Evolutionary conservation across 2,888 invertebrate species (phyloP), one percentile per base, ranked within the genome.

Genomic region (Pyralis farinalis): DNA sequence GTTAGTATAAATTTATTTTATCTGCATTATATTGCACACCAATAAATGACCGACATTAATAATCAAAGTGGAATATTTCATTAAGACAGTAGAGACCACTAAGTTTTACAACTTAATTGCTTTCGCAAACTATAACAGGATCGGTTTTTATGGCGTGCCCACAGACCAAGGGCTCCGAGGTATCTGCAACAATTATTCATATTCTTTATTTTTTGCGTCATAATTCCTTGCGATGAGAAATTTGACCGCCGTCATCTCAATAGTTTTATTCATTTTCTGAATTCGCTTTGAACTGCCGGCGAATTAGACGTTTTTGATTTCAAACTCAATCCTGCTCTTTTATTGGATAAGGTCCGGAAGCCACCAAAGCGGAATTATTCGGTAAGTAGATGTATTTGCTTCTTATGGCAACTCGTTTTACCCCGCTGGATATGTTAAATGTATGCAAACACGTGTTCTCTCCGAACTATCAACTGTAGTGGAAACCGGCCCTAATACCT

Each of bases 21-120:
- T 60, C 55, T 57, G 53, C 62, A 57, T 71, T 72, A 72, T 74
- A 77, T 66, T 58, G 63, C 64, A 54, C 55, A 46, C 49, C 69
- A 77, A 76, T 79, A 80, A 78, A 80, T 65, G 67, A 51, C 64
- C 63, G 63, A 67, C 73, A 75, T 79, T 78, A 78, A 80, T 79
- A 76, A 80, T 74, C 70, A 71, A 68, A 72, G 70, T 69, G 69
- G 73, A 76, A 82, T 81, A 83, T 84, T 84, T 82, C 77, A 83
- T 85, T 81, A 76, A 74, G 74, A 75, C 74, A 71, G 75, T 66
- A 62, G 70, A 71, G 71, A 67, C 72, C 72, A 74, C 75, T 78
- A 73, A 80, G 71, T 78, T 87, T 87, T 81, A 87, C 78, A 77
- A 74, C 84, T 79, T 87, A 85, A 87, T 87, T 79, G 78, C 74